Evolutionary conservation across 2,113 vertebrate species (phyloP).

Genomic region (Rutilus rutilus): DNA sequence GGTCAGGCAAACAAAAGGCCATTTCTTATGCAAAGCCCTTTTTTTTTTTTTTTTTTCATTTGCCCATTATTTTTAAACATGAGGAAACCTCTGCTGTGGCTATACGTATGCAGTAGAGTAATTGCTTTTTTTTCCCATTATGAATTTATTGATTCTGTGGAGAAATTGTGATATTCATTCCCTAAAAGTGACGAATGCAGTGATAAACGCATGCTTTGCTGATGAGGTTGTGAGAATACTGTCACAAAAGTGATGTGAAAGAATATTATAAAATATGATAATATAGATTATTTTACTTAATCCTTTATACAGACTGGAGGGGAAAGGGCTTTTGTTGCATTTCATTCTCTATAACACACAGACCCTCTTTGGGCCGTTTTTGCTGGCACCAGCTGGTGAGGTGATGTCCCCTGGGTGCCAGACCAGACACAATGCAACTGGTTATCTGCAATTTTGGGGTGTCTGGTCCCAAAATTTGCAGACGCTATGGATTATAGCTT

Average conservation of each 20-base stretch:
- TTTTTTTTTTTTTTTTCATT: neutral
- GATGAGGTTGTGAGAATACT: neutral
- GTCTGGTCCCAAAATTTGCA: conserved; percentile 55
- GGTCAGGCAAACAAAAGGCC: conserved; percentile 6
- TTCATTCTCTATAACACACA: conserved; percentile 39
- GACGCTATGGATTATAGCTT: conserved; percentile 6
- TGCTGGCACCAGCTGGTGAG: conserved; percentile 53
- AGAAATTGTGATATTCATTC: neutral
- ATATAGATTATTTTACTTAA: neutral
- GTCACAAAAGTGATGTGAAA: neutral
- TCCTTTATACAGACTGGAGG: neutral
- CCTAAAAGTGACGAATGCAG: neutral
- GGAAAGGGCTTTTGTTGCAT: neutral
- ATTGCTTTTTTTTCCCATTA: neutral
- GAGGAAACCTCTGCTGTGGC: neutral
- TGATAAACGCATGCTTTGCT: neutral
- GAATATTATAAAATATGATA: neutral
- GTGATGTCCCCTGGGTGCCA: conserved; percentile 47
- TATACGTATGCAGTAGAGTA: neutral
- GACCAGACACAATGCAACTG: conserved; percentile 51
- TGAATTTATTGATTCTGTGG: neutral
- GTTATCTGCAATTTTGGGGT: neutral
- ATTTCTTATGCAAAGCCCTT: neutral
- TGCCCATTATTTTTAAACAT: neutral
- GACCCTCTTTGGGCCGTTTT: conserved; percentile 49